These are phyloP conservation scores for Scotopteryx bipunctaria DNA, from an alignment of 2,888 invertebrate genomes.

Conservation along the genomic window DNA sequence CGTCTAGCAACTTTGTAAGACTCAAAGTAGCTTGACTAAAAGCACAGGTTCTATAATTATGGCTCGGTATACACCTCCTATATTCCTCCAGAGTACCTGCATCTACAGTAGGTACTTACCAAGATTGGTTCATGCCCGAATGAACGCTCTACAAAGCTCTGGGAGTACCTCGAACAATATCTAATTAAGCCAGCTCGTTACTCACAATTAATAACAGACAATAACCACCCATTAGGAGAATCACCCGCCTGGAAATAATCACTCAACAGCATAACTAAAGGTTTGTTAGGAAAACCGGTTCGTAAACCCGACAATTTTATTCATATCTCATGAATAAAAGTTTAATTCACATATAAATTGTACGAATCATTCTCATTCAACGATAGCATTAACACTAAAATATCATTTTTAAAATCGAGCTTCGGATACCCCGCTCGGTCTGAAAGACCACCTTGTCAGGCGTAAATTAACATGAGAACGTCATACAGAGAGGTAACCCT, in stretches of 20 bases:
- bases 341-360: slow-evolving; percentile 58
- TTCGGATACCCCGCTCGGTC: slow-evolving; percentile 44
- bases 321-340: slow-evolving; percentile 43
- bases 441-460: slow-evolving; percentile 74
- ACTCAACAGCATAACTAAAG: slow-evolving; percentile 7
- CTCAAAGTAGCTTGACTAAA: too few relatives aligned
- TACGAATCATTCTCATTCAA: slow-evolving; percentile 55
- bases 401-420: slow-evolving; percentile 66
- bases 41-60: too few relatives aligned
- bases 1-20: too few relatives aligned
- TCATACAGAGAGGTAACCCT: slow-evolving; percentile 78
- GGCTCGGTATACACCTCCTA: too few relatives aligned
- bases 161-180: slow-evolving; percentile 31
- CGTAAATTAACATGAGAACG: slow-evolving; percentile 74
- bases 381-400: slow-evolving; percentile 74
- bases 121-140: slow-evolving; percentile 32
- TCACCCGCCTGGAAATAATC: slow-evolving; percentile 35
- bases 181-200: slow-evolving; percentile 36
- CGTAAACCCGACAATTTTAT: slow-evolving; percentile 21
- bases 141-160: slow-evolving; percentile 36
- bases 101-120: too few relatives aligned
- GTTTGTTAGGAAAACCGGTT: slow-evolving; percentile 17
- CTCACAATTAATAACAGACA: slow-evolving; percentile 33
- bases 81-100: too few relatives aligned
- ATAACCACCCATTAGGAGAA: slow-evolving; percentile 32